Evolutionary conservation across 2,888 invertebrate genomes (phyloP), one percentile per base, ranked within the genome.

Genomic region (Lottia gigantea): DNA sequence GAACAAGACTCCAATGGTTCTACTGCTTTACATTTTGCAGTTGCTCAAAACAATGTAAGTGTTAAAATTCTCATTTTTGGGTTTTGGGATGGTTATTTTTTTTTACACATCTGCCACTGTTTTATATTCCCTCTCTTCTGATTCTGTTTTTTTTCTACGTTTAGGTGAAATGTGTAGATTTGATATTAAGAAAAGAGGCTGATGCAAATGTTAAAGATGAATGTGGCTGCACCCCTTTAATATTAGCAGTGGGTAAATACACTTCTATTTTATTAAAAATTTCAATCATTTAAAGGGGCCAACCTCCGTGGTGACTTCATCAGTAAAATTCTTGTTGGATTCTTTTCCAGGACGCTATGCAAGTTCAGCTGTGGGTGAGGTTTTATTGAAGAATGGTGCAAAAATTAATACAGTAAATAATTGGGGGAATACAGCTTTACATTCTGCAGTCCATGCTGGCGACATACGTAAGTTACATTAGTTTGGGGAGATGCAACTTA

Each of bases 21-120:
- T 78, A 78, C 80, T 12, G 78, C 79, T 31, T 72, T 80, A 19
- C 80, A 80, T 69, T 80, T 78, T 76, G 80, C 80, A 62, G 78
- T 79, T 8, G 79, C 79, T 19, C 76, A 75, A 55, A 70, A 72
- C 46, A 76, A 76, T 67, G 80, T 80, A 74, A 75, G 77, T 68
- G n/a, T 61, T 63, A 40, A 1, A 40, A 3, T 31, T 31, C 31
- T 31, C n/a, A n/a, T n/a, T n/a, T n/a, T n/a, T n/a, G n/a, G n/a
- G n/a, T n/a, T n/a, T n/a, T n/a, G n/a, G n/a, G n/a, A n/a, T n/a
- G n/a, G n/a, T n/a, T n/a, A n/a, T n/a, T n/a, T n/a, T n/a, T n/a
- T n/a, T n/a, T n/a, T n/a, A n/a, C n/a, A n/a, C n/a, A n/a, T n/a
- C n/a, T n/a, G n/a, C n/a, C n/a, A n/a, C n/a, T n/a, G n/a, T n/a